phyloP scores from a whole-genome alignment of 2,113 vertebrate genomes.

The Tenrec ecaudatus region DNA sequence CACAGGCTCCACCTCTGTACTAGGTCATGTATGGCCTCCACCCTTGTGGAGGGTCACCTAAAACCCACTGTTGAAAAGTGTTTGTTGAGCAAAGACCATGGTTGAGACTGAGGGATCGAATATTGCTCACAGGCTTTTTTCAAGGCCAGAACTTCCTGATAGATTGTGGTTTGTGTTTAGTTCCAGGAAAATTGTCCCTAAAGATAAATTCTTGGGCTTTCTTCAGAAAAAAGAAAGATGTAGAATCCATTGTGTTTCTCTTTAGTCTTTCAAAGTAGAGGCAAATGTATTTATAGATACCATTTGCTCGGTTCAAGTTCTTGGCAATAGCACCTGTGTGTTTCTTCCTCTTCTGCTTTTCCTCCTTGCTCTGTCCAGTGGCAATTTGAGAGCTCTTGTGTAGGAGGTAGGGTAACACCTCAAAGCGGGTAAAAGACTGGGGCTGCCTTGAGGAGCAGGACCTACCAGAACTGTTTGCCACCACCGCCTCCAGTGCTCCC shows the following conservation, averaged over 20 bases:
- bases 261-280: slow-evolving; percentile 37
- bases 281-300: neutral
- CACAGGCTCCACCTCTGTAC: neutral
- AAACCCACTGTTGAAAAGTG: neutral
- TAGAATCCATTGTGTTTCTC: slow-evolving; percentile 37
- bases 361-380: no score
- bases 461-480: no score
- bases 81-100: slow-evolving; percentile 16
- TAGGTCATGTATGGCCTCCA: neutral
- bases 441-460: no score
- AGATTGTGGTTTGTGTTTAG: slow-evolving; percentile 35
- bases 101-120: slow-evolving; percentile 8
- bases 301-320: neutral
- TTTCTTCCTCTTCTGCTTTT: no score
- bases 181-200: slow-evolving; percentile 63
- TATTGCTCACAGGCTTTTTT: slow-evolving; percentile 19
- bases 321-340: neutral
- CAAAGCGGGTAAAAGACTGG: no score
- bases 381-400: no score
- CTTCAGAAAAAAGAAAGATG: slow-evolving; percentile 44
- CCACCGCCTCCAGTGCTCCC: no score
- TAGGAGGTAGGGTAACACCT: no score
- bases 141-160: slow-evolving; percentile 36
- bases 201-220: slow-evolving; percentile 70
- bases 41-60: neutral